phyloP scores from a whole-genome alignment of 2,113 vertebrate species.

The Tragelaphus strepsiceros region DNA sequence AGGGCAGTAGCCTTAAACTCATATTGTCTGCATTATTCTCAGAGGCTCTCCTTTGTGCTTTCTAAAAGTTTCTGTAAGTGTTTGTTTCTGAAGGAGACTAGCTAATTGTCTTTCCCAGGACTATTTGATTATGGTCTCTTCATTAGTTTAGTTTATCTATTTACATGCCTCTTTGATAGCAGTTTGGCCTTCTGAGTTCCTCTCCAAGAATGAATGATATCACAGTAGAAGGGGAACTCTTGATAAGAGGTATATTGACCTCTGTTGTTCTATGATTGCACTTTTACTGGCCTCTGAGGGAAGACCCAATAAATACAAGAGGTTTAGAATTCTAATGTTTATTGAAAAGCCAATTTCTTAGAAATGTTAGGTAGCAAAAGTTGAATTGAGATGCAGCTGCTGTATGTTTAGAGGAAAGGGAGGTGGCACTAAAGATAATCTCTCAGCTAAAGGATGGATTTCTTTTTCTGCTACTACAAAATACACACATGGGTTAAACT shows the following conservation, averaged over 20 bases:
- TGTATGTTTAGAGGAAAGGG: slow-evolving; percentile 4
- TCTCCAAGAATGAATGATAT: neutral
- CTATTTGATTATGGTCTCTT: slow-evolving; percentile 40
- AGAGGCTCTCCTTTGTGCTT: neutral
- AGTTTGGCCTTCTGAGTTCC: neutral
- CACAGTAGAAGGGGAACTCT: neutral
- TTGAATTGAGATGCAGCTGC: slow-evolving; percentile 33
- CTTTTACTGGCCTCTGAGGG: slow-evolving; percentile 16
- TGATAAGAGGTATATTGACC: slow-evolving; percentile 36
- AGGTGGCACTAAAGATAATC: neutral
- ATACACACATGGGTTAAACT: slow-evolving; percentile 47
- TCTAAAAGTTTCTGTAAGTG: neutral
- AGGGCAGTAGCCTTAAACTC: neutral
- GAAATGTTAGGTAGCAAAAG: slow-evolving; percentile 1
- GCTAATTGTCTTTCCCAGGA: slow-evolving; percentile 28
- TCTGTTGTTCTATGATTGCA: slow-evolving; percentile 29
- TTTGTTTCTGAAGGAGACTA: slow-evolving; percentile 8
- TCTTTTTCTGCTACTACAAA: slow-evolving; percentile 8
- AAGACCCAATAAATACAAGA: neutral
- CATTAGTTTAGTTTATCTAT: neutral
- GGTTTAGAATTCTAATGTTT: slow-evolving; percentile 25
- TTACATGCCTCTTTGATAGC: neutral
- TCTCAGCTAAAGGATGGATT: slow-evolving; percentile 7
- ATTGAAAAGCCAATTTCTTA: slow-evolving; percentile 1
- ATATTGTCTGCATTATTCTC: neutral